These are phyloP conservation scores for Adela reaumurella DNA, from an alignment of 2,888 invertebrate species.

Conservation along the genomic window DNA sequence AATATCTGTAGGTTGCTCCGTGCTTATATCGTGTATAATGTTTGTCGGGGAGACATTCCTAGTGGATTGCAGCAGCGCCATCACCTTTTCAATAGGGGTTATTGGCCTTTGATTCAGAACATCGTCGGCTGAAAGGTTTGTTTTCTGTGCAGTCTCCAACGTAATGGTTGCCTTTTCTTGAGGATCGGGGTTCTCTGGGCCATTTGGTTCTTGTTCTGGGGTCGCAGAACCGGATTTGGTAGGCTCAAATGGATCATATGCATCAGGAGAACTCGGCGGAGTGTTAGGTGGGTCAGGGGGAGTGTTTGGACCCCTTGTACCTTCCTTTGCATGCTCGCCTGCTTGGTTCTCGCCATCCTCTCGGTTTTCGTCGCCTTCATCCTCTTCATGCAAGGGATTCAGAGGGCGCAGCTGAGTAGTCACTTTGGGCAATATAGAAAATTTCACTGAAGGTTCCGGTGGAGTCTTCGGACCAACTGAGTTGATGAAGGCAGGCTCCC, in stretches of 20 bases:
- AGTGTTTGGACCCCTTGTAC: slow-evolving; percentile 65
- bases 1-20: background rate
- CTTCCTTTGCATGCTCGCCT: slow-evolving; percentile 14
- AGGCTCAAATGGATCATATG: slow-evolving; percentile 89
- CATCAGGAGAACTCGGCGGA: slow-evolving; percentile 72
- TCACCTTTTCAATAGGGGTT: slow-evolving; percentile 56
- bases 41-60: slow-evolving; percentile 27
- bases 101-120: slow-evolving; percentile 43
- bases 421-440: slow-evolving; percentile 48
- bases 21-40: slow-evolving; percentile 11
- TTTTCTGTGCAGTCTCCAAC: slow-evolving; percentile 46
- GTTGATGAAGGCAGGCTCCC: slow-evolving; percentile 17
- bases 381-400: slow-evolving; percentile 62
- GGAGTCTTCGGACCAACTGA: slow-evolving; percentile 69
- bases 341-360: slow-evolving; percentile 20
- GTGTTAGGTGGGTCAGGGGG: slow-evolving; percentile 66
- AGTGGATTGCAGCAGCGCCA: slow-evolving; percentile 55
- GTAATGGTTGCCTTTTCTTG: slow-evolving; percentile 25
- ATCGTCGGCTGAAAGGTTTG: slow-evolving; percentile 45
- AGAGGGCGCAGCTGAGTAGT: slow-evolving; percentile 53
- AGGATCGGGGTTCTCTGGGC: slow-evolving; percentile 12
- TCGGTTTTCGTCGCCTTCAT: slow-evolving; percentile 34
- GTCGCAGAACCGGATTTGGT: slow-evolving; percentile 71
- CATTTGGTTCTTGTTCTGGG: slow-evolving; percentile 15
- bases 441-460: slow-evolving; percentile 68